A percentile compares a stretch with the other conserved stretches of the same genome.
Evolutionary conservation across 2,888 invertebrate genomes (phyloP).

Genomic region (Tineola bisselliella): DNA sequence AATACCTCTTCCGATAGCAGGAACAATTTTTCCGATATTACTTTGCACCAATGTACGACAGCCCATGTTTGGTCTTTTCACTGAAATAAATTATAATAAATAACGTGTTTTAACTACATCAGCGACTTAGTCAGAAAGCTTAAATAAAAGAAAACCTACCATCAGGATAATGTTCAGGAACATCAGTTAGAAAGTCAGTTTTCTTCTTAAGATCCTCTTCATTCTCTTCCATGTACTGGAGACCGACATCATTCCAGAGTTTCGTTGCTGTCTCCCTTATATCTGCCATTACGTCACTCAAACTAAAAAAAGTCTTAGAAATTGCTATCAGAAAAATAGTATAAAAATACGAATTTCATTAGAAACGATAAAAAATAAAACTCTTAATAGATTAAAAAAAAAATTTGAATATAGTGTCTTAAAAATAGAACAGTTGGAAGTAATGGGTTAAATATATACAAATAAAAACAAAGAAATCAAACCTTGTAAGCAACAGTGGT

Average conservation of each 20-base stretch:
- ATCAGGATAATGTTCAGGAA: slow-evolving; percentile 78
- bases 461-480: slow-evolving; percentile 18
- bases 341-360: too few relatives aligned
- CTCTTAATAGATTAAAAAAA: too few relatives aligned
- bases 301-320: slow-evolving; percentile 50
- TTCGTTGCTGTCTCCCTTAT: slow-evolving; percentile 71
- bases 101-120: background rate
- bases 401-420: too few relatives aligned
- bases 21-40: slow-evolving; percentile 78
- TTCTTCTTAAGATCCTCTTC: slow-evolving; percentile 86
- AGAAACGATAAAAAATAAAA: too few relatives aligned
- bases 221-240: slow-evolving; percentile 85
- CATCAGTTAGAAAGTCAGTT: slow-evolving; percentile 76
- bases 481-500: slow-evolving; percentile 86
- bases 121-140: background rate
- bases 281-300: slow-evolving; percentile 83
- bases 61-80: slow-evolving; percentile 85
- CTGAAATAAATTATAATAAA: slow-evolving; percentile 32
- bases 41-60: slow-evolving; percentile 82
- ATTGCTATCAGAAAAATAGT: too few relatives aligned
- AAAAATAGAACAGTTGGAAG: background rate
- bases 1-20: slow-evolving; percentile 69
- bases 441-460: too few relatives aligned
- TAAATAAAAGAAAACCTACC: slow-evolving; percentile 25
- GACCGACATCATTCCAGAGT: slow-evolving; percentile 79